These are phyloP conservation scores for Brachionus plicatilis DNA, from an alignment of 1,140 invertebrate genomes.

Conservation along the genomic window DNA sequence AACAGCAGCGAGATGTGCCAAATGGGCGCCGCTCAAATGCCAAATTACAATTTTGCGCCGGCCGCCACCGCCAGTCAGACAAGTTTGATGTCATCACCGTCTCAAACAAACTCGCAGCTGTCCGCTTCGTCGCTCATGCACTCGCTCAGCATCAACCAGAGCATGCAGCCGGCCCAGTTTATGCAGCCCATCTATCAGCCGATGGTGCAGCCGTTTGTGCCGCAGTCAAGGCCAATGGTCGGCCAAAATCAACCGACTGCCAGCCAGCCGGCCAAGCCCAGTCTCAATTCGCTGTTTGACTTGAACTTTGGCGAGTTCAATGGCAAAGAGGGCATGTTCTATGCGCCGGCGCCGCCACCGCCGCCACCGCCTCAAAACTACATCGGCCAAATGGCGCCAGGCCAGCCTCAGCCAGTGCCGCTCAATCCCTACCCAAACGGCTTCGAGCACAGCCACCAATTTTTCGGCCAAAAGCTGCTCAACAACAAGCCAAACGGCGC, in stretches of 20 bases:
- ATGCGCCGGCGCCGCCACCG: neutral
- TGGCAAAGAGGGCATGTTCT: neutral
- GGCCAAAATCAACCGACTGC: neutral
- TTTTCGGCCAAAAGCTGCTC: neutral
- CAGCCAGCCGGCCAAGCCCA: neutral
- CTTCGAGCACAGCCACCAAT: neutral
- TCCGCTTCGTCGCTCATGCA: neutral
- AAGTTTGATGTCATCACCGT: constrained; percentile 2
- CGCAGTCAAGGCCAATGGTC: neutral
- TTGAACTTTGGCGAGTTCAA: neutral
- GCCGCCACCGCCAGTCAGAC: neutral
- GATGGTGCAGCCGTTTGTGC: neutral
- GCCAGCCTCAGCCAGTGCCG: neutral
- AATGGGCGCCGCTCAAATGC: neutral
- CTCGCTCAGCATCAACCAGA: neutral
- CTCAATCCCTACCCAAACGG: constrained; percentile 1
- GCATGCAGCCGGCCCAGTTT: neutral
- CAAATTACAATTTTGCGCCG: neutral
- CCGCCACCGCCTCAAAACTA: neutral
- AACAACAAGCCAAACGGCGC: neutral
- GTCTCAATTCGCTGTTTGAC: neutral
- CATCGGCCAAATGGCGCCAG: neutral
- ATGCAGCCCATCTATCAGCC: neutral
- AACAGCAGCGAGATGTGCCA: neutral
- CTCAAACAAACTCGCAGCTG: neutral